Evolutionary conservation across 37 sponge, comb jelly and placozoan species (phyloP).

Genomic region (Diacarnus erythraeanus): DNA sequence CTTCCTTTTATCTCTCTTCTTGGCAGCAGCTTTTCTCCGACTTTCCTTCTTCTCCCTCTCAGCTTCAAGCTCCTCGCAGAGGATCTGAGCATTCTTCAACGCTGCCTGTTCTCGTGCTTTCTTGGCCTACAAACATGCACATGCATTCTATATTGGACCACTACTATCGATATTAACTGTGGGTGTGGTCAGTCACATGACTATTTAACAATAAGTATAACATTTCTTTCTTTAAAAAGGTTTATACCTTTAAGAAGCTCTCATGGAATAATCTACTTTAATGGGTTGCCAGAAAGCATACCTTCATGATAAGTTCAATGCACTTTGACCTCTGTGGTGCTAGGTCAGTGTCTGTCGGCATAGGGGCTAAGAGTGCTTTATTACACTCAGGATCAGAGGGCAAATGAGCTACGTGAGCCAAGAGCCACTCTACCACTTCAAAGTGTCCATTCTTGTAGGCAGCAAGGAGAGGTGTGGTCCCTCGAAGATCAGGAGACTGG

Average conservation of each 20-base stretch:
- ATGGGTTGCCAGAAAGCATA: conserved; percentile 9
- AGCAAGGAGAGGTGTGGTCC: conserved; percentile 84
- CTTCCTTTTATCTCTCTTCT: conserved; percentile 83
- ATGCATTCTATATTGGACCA: not conserved
- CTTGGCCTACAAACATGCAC: conserved; percentile 58
- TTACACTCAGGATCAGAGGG: conserved; percentile 96
- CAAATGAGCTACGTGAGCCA: conserved; percentile 84
- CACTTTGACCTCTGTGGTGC: conserved; percentile 81
- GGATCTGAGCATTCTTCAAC: conserved; percentile 78
- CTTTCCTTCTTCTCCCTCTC: conserved; percentile 89
- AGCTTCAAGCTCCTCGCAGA: conserved; percentile 88
- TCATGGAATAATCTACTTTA: too few species aligned
- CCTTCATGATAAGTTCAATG: conserved; percentile 94
- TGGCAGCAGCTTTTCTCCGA: conserved; percentile 86
- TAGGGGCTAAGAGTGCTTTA: conserved; percentile 90
- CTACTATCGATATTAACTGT: too few species aligned
- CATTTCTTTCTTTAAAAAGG: too few species aligned
- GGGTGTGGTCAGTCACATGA: too few species aligned
- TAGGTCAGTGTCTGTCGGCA: conserved; percentile 71
- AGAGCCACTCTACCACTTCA: conserved; percentile 97
- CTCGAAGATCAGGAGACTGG: conserved; percentile 82
- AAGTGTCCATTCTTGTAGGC: conserved; percentile 89
- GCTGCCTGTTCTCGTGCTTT: conserved; percentile 85
- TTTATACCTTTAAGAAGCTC: too few species aligned
- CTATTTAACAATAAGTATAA: too few species aligned